These are phyloP conservation scores for Resseliella maxima DNA, from an alignment of 2,888 invertebrate genomes.

Conservation along the genomic window DNA sequence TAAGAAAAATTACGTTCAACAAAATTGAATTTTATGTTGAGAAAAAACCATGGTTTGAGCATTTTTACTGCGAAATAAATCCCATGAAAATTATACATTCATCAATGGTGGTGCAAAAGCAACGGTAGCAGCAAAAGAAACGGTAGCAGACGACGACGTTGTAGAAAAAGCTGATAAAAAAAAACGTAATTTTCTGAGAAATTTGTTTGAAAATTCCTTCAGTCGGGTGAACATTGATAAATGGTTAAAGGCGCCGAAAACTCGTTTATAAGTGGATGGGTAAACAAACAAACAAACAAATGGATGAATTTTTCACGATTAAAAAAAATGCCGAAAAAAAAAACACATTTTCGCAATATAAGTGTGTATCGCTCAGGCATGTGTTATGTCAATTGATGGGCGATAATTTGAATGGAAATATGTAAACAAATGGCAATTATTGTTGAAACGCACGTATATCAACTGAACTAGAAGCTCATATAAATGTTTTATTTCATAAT, in stretches of 20 bases:
- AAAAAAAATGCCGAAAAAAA: not conserved
- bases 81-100: too few relatives aligned
- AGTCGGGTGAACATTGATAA: not conserved
- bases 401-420: conserved; percentile 3
- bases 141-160: too few relatives aligned
- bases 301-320: not conserved
- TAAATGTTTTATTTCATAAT: conserved; percentile 53
- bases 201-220: not conserved
- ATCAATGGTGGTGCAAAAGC: too few relatives aligned
- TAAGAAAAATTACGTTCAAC: not conserved
- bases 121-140: too few relatives aligned
- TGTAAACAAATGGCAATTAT: not conserved
- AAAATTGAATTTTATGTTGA: too few relatives aligned
- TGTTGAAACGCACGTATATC: not conserved
- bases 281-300: not conserved
- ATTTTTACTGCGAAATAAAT: too few relatives aligned
- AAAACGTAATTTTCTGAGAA: too few relatives aligned
- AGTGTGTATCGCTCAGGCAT: not conserved
- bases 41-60: too few relatives aligned
- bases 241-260: not conserved
- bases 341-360: not conserved
- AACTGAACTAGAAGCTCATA: not conserved
- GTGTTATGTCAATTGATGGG: conserved; percentile 45
- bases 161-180: too few relatives aligned
- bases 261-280: not conserved